A percentile compares a stretch with the other conserved stretches of the same genome.
Conservation (phyloP, 2,888 invertebrate genomes). For the Panorpa germanica region DNA sequence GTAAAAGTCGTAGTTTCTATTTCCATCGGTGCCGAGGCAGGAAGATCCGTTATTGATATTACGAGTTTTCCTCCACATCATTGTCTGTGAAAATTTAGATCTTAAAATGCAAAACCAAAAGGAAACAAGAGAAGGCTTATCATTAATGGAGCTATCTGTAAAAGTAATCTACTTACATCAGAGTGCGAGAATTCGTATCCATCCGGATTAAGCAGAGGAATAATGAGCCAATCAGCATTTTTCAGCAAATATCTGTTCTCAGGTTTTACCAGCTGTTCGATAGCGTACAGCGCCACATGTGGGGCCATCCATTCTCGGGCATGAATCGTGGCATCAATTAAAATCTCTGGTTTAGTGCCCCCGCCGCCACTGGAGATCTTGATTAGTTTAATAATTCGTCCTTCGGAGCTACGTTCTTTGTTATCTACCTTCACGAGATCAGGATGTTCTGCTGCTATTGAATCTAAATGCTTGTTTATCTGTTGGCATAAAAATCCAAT, state of each 20-base stretch:
- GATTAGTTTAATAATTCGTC: conserved; percentile 33
- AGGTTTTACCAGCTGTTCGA: conserved; percentile 32
- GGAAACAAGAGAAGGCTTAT: no score
- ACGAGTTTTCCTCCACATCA: conserved; percentile 45
- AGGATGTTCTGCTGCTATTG: conserved; percentile 27
- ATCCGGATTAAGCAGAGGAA: conserved; percentile 51
- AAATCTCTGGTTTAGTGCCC: no score
- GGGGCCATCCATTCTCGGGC: conserved; percentile 51
- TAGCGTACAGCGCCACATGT: conserved; percentile 33
- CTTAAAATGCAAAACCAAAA: no score
- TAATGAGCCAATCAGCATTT: conserved; percentile 40
- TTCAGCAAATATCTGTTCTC: conserved; percentile 28
- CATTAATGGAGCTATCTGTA: no score
- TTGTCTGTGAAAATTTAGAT: no score
- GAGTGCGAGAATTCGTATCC: conserved; percentile 44
- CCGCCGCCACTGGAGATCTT: conserved; percentile 36
- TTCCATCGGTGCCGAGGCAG: conserved; percentile 39
- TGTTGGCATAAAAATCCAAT: no score
- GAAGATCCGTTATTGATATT: conserved; percentile 16
- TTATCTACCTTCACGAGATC: conserved; percentile 29
- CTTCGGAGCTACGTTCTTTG: conserved; percentile 38
- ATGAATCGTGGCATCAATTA: conserved; percentile 37
- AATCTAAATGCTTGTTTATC: conserved; percentile 30
- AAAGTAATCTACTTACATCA: conserved; percentile 20
- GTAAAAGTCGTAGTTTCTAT: conserved; percentile 43